Conservation (phyloP, 2,888 invertebrate genomes). For the Epirrita christyi region DNA sequence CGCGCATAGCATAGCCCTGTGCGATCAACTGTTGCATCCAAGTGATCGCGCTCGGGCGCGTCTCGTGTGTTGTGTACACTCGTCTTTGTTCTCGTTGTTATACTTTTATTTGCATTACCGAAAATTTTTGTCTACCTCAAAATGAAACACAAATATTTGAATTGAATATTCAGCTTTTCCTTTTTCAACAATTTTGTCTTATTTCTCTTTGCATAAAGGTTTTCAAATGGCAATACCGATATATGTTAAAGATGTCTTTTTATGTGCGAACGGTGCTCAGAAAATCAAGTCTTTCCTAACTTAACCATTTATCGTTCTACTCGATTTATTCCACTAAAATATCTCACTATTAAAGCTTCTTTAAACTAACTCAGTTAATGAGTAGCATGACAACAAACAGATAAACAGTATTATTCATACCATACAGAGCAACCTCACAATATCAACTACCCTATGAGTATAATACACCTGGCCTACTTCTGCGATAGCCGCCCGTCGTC, state of each 20-base stretch:
- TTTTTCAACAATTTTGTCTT: background rate
- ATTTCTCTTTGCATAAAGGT: background rate
- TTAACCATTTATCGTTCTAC: no score
- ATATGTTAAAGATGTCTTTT: no score
- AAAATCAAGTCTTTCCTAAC: no score
- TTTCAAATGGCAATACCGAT: no score
- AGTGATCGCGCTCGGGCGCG: slow-evolving; percentile 7
- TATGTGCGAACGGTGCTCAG: no score
- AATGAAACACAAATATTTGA: slow-evolving; percentile 8
- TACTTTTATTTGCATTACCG: slow-evolving; percentile 10
- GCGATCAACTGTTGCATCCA: slow-evolving; percentile 16
- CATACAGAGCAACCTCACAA: slow-evolving; percentile 14
- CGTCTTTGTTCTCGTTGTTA: background rate
- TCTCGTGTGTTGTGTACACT: background rate
- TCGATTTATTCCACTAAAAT: no score
- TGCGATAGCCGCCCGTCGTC: slow-evolving; percentile 1
- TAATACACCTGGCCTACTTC: slow-evolving; percentile 21
- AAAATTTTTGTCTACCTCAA: background rate
- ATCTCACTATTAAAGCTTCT: no score
- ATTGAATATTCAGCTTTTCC: slow-evolving; percentile 12
- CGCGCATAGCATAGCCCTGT: background rate
- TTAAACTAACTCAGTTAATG: no score
- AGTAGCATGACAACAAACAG: slow-evolving; percentile 3
- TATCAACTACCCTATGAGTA: slow-evolving; percentile 5
- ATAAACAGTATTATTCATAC: slow-evolving; percentile 2